Evolutionary conservation across 1,140 invertebrate genomes (phyloP).

Genomic region (Camponotus pennsylvanicus): DNA sequence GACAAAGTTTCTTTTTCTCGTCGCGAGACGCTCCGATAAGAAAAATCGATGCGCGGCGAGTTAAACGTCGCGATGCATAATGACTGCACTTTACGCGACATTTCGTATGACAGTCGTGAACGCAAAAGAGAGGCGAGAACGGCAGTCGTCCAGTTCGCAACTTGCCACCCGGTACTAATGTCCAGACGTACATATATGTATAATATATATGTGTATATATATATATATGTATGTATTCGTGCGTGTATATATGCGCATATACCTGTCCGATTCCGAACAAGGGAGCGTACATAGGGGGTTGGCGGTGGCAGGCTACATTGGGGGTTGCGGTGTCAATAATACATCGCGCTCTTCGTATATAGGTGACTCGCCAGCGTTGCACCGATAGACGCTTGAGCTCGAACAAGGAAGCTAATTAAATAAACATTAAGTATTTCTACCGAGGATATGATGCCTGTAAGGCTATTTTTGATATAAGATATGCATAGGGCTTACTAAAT

Average conservation of each 20-base stretch:
- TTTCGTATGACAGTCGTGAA: slow-evolving; percentile 44
- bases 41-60: slow-evolving; percentile 51
- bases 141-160: slow-evolving; percentile 52
- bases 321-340: slow-evolving; percentile 83
- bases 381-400: slow-evolving; percentile 36
- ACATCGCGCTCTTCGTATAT: slow-evolving; percentile 79
- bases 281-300: slow-evolving; percentile 76
- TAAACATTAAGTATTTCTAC: neutral
- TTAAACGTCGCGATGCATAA: slow-evolving; percentile 57
- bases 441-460: neutral
- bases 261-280: slow-evolving; percentile 81
- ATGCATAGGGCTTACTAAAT: neutral
- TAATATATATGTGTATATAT: neutral
- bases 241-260: slow-evolving; percentile 68
- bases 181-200: slow-evolving; percentile 21
- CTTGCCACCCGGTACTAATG: slow-evolving; percentile 63
- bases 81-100: slow-evolving; percentile 57
- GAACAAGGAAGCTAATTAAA: slow-evolving; percentile 61
- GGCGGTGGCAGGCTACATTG: slow-evolving; percentile 80
- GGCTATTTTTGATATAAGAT: neutral
- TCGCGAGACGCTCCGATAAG: slow-evolving; percentile 47
- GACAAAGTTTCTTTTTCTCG: slow-evolving; percentile 47
- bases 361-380: slow-evolving; percentile 76
- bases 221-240: neutral
- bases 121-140: slow-evolving; percentile 43